Base-by-base conservation (phyloP, 1,140 invertebrate genomes). In the Eupristina koningsbergeri region DNA sequence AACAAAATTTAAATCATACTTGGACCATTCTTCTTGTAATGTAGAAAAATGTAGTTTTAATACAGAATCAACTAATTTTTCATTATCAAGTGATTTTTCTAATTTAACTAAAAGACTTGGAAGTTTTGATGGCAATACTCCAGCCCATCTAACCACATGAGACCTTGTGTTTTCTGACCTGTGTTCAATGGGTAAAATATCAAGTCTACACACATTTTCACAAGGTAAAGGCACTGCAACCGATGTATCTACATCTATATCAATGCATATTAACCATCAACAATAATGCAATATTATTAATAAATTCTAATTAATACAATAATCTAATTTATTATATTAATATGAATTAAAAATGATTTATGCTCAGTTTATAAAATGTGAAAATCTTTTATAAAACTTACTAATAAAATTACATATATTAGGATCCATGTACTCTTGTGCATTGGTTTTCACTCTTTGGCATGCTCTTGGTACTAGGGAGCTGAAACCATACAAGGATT, bases 21-120 rank as follows among this genome's bases (percentile, higher is more conserved):
- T 93, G 7, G 89, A 83, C 92, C 92, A 93, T 89, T 93, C 92
- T 88, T 93, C 89, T 84, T 92, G 91, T 6, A 93, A 73, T n/a
- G 91, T 90, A 67, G 88, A 88, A 85, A 93, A 89, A 84, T 93
- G 91, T 79, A 89, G 88, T 83, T 88, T 90, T 8, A 93, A 79
- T 13, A 91, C 90, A 34, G 89, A 89, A 76, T 92, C 90, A 67
- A 87, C 86, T 36, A 93, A 86, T 86, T 89, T 91, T 34, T 92
- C 89, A 85, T 93, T 92, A 8, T 91, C 89, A 13, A 93, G 85
- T 67, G 92, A 91, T 85, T 92, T 93, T 86, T 93, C 92, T 75
- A 93, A 88, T 86, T 93, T 92, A 53, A 85, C 86, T 39, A 93
- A 81, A 9, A 93, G 86, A 26, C 90, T 93, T 50, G 92, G 92